A percentile compares a stretch with the other conserved stretches of the same genome.
These are phyloP conservation scores for Heliothis subflexa DNA, from an alignment of 1,140 invertebrate genomes.

Conservation along the genomic window DNA sequence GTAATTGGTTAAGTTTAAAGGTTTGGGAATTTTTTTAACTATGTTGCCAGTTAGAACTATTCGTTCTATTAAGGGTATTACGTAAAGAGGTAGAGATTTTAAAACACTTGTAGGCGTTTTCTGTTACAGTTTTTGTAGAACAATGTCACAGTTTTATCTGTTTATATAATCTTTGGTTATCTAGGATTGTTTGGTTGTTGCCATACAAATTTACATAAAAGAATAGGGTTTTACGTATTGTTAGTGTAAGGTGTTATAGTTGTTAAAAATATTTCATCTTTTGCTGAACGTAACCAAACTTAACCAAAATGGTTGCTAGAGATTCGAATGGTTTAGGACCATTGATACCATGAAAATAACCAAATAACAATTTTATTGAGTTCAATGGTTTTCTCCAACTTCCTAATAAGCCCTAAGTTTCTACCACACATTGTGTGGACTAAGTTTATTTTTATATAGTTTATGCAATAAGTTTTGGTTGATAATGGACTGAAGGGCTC, in stretches of 20 bases:
- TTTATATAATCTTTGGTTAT: neutral
- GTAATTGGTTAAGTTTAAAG: neutral
- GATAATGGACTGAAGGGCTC: neutral
- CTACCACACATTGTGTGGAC: too few species aligned
- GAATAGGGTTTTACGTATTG: too few species aligned
- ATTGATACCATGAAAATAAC: too few species aligned
- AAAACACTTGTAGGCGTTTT: neutral
- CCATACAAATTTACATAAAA: neutral
- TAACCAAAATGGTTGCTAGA: too few species aligned
- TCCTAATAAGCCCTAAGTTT: neutral
- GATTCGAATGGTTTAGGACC: too few species aligned
- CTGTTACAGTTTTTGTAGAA: neutral
- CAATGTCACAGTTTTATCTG: neutral
- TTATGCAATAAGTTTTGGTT: neutral
- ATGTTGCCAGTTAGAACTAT: neutral
- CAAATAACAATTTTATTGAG: too few species aligned
- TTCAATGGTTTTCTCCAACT: too few species aligned
- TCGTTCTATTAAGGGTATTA: neutral
- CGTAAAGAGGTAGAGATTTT: neutral
- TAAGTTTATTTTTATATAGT: too few species aligned
- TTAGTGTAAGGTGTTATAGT: too few species aligned
- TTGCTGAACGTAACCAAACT: too few species aligned
- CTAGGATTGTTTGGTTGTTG: neutral
- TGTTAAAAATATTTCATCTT: too few species aligned
- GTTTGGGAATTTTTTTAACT: neutral